Evolutionary conservation across 2,797 vertebrate species (phyloP).

Genomic region (Smutsia temminckii): DNA sequence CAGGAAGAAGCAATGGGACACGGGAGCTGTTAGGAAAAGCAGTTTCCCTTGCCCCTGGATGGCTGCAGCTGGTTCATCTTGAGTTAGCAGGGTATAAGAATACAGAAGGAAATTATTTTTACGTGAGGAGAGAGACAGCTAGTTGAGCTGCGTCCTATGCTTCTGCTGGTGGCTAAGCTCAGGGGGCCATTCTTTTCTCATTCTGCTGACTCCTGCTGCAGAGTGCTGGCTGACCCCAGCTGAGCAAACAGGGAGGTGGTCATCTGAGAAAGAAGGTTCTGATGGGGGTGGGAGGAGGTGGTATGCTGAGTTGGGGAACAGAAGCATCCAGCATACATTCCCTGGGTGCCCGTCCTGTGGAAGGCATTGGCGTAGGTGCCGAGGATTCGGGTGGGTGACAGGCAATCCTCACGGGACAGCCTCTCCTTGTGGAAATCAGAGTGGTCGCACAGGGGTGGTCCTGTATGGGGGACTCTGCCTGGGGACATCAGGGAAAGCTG

Average conservation of each 20-base stretch:
- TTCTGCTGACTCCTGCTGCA: background rate
- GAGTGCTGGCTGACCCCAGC: background rate
- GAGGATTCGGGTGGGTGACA: background rate
- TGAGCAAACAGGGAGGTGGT: background rate
- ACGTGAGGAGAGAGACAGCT: background rate
- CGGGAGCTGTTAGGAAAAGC: background rate
- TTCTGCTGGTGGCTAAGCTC: background rate
- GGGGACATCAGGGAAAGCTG: background rate
- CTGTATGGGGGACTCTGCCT: background rate
- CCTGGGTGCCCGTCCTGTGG: accelerated
- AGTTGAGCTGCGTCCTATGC: background rate
- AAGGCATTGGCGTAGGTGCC: accelerated
- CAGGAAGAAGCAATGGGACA: background rate
- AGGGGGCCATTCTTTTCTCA: background rate
- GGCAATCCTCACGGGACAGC: background rate
- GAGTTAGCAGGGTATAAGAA: background rate
- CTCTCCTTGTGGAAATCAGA: background rate
- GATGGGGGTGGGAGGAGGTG: background rate
- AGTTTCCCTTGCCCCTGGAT: background rate
- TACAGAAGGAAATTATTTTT: background rate
- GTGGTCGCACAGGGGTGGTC: too few relatives aligned
- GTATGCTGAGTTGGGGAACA: background rate
- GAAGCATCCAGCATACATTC: background rate
- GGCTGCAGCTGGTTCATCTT: background rate
- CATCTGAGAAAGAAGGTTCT: background rate